phyloP scores from a whole-genome alignment of 2,113 vertebrate species.

The Macrotis lagotis region DNA sequence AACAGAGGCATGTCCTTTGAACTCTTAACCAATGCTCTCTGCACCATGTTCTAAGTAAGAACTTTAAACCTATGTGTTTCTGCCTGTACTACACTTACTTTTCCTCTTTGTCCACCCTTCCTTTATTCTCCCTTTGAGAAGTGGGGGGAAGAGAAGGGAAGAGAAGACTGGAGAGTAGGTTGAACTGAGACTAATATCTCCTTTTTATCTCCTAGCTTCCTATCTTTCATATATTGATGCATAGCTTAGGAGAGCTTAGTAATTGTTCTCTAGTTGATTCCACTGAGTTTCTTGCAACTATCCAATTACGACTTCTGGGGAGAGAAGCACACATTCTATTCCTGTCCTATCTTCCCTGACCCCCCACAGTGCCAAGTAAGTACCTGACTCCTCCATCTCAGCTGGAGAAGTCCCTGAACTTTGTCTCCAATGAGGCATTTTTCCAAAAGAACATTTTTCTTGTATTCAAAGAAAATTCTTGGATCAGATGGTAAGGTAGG shows the following conservation, averaged over 20 bases:
- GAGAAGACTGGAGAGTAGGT: not conserved
- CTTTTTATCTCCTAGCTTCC: not conserved
- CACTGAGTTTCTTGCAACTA: not conserved
- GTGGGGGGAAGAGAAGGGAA: not conserved
- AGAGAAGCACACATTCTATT: not conserved
- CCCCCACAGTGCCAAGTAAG: not conserved
- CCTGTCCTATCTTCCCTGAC: not conserved
- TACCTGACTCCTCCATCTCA: not conserved
- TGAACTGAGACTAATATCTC: not conserved
- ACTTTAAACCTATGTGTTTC: not conserved
- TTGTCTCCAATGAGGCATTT: not conserved
- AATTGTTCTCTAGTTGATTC: not conserved
- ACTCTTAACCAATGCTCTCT: not conserved
- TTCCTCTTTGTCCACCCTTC: not conserved
- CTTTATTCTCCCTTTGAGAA: not conserved
- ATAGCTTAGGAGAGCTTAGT: not conserved
- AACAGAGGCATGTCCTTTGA: not conserved
- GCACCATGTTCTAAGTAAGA: not conserved
- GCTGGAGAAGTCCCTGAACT: not conserved
- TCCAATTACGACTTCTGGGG: not conserved
- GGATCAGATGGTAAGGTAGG: not conserved
- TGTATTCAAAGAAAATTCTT: not conserved
- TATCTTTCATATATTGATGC: not conserved
- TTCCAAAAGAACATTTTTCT: not conserved
- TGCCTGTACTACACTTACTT: not conserved